Base-by-base conservation (phyloP, 2,888 invertebrate species). In the Galerucella pusilla region DNA sequence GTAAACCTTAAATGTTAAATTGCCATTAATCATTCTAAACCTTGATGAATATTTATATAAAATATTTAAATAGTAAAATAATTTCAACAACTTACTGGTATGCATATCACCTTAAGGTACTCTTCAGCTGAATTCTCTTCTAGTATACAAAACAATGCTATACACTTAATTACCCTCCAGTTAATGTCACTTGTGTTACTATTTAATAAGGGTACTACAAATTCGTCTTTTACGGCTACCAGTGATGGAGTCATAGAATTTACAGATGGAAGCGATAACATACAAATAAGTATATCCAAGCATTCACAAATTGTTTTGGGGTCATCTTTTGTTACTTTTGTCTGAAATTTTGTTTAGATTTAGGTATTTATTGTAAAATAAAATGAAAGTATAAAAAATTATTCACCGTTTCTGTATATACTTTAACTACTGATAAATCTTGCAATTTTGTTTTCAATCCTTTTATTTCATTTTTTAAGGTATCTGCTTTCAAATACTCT, bases 271-370 rank as follows among this genome's bases (percentile, higher is more conserved):
- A 80, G 46, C 67, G 71, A 73, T 45, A 84, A 71, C 25, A 82
- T 68, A 7, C 79, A 80, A 42, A 79, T 80, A 20, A 84, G 75
- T 66, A 84, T 78, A 60, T 84, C 82, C 64, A 84, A 77, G 71
- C 83, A 83, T 11, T 78, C 75, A 75, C 81, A 80, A 2, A 80
- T 63, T 1, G 79, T 81, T 65, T 81, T 80, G 5, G 79, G 71
- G 75, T 83, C 82, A 25, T 81, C 80, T 67, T 80, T 81, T 7
- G 77, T 57, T 1, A 78, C 78, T 68, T 71, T 75, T 1, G 73
- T 77, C 64, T 71, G 65, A 0, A 42, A 42, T 42, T 42, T 42
- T 42, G 9, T 7, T 42, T 42, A 42, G 7, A 42, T 42, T 42
- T 7, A 42, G 35, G 35, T 68, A 42, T 20, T 10, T 16, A 12